Conservation (phyloP, 2,888 invertebrate genomes). For the Cenopis cana region DNA sequence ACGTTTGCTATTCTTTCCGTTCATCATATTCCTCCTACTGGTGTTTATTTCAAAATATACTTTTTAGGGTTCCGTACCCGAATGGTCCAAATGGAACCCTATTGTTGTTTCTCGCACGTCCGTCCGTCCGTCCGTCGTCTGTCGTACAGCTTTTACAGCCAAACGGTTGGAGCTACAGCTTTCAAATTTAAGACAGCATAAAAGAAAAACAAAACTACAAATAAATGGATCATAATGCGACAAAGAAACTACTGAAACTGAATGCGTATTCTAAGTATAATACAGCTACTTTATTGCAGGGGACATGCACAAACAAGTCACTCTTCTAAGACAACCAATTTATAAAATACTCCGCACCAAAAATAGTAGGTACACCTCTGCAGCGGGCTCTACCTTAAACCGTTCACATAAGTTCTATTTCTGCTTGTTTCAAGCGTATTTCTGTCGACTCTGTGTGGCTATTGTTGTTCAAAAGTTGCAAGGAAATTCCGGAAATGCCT, state of each 20-base stretch:
- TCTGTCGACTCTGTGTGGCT: not conserved
- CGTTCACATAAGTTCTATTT: not conserved
- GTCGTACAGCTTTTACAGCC: no score
- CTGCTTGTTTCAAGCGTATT: not conserved
- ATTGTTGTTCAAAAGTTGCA: slow-evolving; percentile 2
- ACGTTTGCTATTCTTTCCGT: no score
- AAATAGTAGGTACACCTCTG: not conserved
- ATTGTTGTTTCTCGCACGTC: no score
- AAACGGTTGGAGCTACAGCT: no score
- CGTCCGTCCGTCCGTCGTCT: no score
- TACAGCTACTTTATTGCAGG: not conserved
- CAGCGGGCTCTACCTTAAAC: not conserved
- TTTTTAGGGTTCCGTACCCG: no score
- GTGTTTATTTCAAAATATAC: no score
- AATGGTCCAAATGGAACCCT: no score
- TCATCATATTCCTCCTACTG: no score
- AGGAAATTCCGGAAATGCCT: slow-evolving; percentile 6
- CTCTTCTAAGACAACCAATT: not conserved
- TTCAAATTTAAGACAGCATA: no score
- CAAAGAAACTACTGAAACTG: not conserved
- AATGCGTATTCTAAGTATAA: not conserved
- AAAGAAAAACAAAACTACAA: not conserved
- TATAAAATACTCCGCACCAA: not conserved
- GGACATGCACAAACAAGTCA: not conserved
- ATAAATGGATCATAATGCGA: not conserved